Base-by-base conservation (phyloP, 1,140 invertebrate species). In the Odontomachus brunneus region DNA sequence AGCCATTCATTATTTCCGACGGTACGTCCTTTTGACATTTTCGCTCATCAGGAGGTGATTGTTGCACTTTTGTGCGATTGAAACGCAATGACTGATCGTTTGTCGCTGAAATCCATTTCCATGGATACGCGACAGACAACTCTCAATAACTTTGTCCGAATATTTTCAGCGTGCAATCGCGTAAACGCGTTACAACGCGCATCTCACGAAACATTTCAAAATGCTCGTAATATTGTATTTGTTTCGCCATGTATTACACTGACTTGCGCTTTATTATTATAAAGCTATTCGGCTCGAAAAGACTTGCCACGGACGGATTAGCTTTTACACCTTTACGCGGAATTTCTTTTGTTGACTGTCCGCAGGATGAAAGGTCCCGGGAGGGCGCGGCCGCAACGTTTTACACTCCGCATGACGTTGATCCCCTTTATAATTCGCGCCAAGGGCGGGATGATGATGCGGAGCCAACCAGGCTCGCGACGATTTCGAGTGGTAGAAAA, bases 341-440 rank as follows among this genome's bases (percentile, higher is more conserved):
- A 53, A 67, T 17, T 67, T 78, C 49, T 57, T 69, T 78, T 57
- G 15, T 78, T 55, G 19, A 55, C 49, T 33, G 22, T 55, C 17
- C 4, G 48, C 15, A 24, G 57, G 44, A 71, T 38, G 7, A 17
- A 60, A 12, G 12, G 57, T 63, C 48, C 29, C 38, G 51, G 75
- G 59, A 53, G 48, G 49, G 49, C 66, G 33, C 62, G 29, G 1
- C 17, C 19, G 26, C 22, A 71, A 38, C 75, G n/a, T 67, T 80
- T 65, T 66, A 67, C 44, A 19, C 63, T 48, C 48, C n/a, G 33
- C 49, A 44, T 66, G 66, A 72, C 55, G 83, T 65, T 82, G 67
- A 84, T 51, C 51, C 49, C 60, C 49, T 82, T 48, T 63, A 84
- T 73, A 82, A 84, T 82, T 84, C 67, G 59, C 49, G 49, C 19